Evolutionary conservation across 2,797 vertebrate species (phyloP), one percentile per base, ranked within the genome.

Genomic region (Ceyx erithaca): DNA sequence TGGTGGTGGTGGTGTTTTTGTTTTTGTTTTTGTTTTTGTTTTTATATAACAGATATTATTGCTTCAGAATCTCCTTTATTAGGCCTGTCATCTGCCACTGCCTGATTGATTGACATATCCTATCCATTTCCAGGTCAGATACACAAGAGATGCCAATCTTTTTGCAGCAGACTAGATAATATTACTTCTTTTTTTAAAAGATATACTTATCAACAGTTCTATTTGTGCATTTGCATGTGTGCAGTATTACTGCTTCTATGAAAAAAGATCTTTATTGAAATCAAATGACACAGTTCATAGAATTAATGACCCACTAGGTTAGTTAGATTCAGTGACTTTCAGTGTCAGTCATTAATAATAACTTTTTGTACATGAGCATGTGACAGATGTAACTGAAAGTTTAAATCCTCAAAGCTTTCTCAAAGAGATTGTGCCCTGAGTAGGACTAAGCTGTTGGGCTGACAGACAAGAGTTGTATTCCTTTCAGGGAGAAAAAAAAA

Each of bases 391-490:
- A 83, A 49, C 68, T 61, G 80, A 85, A 87, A 12, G n/a, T 78
- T 93, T 87, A 71, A 88, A 93, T 37, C 21, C 30, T 82, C 28
- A 71, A 17, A 76, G 10, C 18, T 93, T 94, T 83, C 46, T 73
- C 48, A 71, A 2, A 84, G 20, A 83, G 59, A 54, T 16, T 54
- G 30, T 72, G 43, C 45, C 63, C 19, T 67, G 61, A 84, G 73
- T 37, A 85, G 63, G 13, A 9, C 19, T 2, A 4, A 91, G n/a
- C 12, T 87, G 10, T 77, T 4, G 13, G 31, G 21, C 10, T 85
- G 46, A 83, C 23, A 61, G 35, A 76, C 35, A 89, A 68, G 31
- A 55, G 78, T 14, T 72, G 3, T 89, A 21, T 51, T 76, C 19
- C 55, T 87, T 43, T 51, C 20, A 72, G 17, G 13, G 9, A 21